phyloP scores from a whole-genome alignment of 2,888 invertebrate genomes.

The Capitulum mitella region DNA sequence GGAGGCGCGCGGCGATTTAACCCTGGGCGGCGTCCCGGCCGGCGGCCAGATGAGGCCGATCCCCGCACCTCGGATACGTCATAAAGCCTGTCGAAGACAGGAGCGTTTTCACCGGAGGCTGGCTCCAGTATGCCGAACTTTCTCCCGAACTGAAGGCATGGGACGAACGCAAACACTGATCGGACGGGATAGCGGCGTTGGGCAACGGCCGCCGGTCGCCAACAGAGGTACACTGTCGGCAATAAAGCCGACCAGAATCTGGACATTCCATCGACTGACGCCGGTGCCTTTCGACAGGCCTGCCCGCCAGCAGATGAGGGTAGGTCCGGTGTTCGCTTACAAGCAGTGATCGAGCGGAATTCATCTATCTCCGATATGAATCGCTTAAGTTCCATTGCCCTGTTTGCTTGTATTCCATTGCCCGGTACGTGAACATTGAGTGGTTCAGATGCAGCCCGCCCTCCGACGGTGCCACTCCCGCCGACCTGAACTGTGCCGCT shows the following conservation, averaged over 20 bases:
- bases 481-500: background rate
- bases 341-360: background rate
- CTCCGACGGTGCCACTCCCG: background rate
- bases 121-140: background rate
- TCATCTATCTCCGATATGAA: background rate
- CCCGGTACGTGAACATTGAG: too few species aligned
- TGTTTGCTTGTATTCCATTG: background rate
- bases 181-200: constrained; percentile 1
- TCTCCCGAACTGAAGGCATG: background rate
- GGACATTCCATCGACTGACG: background rate
- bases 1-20: background rate
- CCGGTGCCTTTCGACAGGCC: background rate
- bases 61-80: too few species aligned
- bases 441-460: background rate
- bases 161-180: constrained; percentile 6
- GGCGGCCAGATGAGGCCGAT: background rate
- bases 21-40: background rate
- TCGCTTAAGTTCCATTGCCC: background rate
- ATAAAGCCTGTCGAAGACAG: background rate
- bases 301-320: too few species aligned
- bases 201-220: background rate
- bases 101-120: background rate
- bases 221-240: background rate
- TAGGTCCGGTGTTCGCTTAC: background rate
- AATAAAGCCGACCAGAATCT: background rate